Base-by-base conservation (phyloP, 2,888 invertebrate species). In the Hanleya hanleyi region DNA sequence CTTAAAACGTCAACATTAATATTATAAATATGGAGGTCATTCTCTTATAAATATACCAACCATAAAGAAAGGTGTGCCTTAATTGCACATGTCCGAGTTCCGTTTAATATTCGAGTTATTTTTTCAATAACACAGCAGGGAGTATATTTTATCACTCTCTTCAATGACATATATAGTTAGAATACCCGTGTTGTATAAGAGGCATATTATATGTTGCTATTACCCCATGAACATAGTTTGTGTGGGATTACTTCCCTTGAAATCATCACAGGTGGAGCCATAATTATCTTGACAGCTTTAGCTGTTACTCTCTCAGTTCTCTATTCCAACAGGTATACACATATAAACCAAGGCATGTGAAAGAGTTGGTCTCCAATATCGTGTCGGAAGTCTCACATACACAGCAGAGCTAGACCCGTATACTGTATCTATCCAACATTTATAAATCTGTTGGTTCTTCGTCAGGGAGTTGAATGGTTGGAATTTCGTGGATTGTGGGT, bases 401-500 rank as follows among this genome's bases (percentile, higher is more conserved):
- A n/a, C n/a, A n/a, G n/a, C n/a, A n/a, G n/a, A n/a, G n/a, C n/a
- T n/a, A n/a, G n/a, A n/a, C n/a, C n/a, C n/a, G n/a, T n/a, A n/a
- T n/a, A n/a, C n/a, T n/a, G n/a, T n/a, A n/a, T n/a, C n/a, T n/a
- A n/a, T n/a, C n/a, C n/a, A n/a, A n/a, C n/a, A n/a, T 9, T 38
- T 65, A 69, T 26, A 47, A 65, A 38, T 81, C 82, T n/a, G 80
- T 75, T 12, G 75, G 41, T 69, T 87, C 87, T 26, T 86, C 86
- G 69, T 86, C 86, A 12, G 86, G 87, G 33, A 87, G 80, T 74
- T 85, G 82, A 33, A 87, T 86, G n/a, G 84, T 84, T 22, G 87
- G 87, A 61, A 87, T 86, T 69, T 86, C 85, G 67, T 86, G 87
- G 29, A 86, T 74, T 35, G 85, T 71, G n/a, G 57, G 37, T 26